Conservation (phyloP, 2,113 vertebrate species). For the Patagioenas fasciata region DNA sequence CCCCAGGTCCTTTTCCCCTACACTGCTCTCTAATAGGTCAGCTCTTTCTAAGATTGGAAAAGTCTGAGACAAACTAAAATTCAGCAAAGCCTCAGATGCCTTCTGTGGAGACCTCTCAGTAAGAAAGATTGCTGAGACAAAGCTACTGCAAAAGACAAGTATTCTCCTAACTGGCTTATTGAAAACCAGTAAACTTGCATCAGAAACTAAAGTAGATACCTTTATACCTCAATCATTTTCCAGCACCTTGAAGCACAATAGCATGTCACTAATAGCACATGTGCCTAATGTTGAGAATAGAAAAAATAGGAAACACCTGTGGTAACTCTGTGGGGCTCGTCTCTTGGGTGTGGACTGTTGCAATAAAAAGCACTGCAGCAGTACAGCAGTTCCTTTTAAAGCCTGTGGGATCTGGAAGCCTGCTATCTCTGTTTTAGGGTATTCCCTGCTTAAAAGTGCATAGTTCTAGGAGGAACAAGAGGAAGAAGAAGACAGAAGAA, state of each 20-base stretch:
- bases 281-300: not conserved
- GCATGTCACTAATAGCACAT: not conserved
- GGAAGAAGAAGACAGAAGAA: not conserved
- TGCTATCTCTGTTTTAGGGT: not conserved
- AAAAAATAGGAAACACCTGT: constrained; percentile 38
- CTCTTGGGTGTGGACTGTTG: not conserved
- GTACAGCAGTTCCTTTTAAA: not conserved
- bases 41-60: not conserved
- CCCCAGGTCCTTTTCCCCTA: too few relatives aligned
- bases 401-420: not conserved
- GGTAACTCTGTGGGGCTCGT: not conserved
- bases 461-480: not conserved
- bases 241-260: not conserved
- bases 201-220: not conserved
- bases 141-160: not conserved
- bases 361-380: not conserved
- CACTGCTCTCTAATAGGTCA: not conserved
- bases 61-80: not conserved
- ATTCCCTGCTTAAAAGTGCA: not conserved
- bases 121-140: not conserved
- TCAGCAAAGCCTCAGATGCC: not conserved
- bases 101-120: not conserved
- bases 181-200: not conserved
- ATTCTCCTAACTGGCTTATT: not conserved
- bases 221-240: not conserved